Conservation (phyloP, 1,140 invertebrate genomes). For the Philaenus spumarius region DNA sequence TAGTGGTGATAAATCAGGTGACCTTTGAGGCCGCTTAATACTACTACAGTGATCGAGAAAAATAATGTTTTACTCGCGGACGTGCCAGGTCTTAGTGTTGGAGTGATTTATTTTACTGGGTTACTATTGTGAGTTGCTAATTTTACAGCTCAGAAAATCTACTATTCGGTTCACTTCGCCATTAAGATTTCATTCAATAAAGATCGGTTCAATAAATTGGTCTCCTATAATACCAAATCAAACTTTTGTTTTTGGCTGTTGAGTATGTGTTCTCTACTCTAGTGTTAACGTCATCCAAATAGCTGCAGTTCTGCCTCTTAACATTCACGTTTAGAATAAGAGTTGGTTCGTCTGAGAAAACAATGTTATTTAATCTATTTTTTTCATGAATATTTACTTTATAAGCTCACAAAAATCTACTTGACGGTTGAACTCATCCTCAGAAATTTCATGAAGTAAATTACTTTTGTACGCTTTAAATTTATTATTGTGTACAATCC, state of each 20-base stretch:
- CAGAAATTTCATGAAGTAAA: neutral
- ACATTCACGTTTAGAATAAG: slow-evolving; percentile 7
- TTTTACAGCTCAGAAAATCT: too few species aligned
- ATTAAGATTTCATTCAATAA: too few species aligned
- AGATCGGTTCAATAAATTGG: too few species aligned
- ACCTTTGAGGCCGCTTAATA: too few species aligned
- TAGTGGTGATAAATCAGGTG: too few species aligned
- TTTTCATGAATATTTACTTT: neutral
- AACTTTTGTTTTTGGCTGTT: slow-evolving; percentile 4
- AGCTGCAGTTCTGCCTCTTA: slow-evolving; percentile 1
- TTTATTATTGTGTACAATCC: neutral
- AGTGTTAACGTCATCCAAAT: neutral
- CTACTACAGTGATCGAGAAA: too few species aligned
- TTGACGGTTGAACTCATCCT: neutral
- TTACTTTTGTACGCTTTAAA: neutral
- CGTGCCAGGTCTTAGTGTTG: too few species aligned
- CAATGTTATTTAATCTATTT: slow-evolving; percentile 9
- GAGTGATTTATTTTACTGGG: too few species aligned
- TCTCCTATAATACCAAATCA: slow-evolving; percentile 9
- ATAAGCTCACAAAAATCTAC: neutral
- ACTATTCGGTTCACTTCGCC: too few species aligned
- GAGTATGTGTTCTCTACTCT: slow-evolving; percentile 6
- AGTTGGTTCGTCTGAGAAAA: too few species aligned
- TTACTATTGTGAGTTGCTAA: too few species aligned
- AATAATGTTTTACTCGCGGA: too few species aligned